Evolutionary conservation across 2,888 invertebrate species (phyloP), one percentile per base, ranked within the genome.

Genomic region (Synergus japonicus): DNA sequence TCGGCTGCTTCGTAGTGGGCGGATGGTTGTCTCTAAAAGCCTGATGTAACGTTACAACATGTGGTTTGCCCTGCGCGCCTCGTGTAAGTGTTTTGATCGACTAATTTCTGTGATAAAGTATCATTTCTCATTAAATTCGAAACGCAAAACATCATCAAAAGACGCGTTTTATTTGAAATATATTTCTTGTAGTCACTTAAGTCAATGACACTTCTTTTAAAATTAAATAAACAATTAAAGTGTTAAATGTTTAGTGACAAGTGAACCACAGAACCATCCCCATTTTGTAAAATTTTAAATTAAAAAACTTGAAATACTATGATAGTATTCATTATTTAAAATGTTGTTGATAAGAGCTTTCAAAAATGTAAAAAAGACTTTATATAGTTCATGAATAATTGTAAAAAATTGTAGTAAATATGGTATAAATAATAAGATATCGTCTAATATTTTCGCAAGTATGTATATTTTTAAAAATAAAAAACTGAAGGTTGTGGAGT

Each of bases 41-140:
- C 85, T 82, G 84, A 87, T 88, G 89, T 86, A 84, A 89, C 86
- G 85, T 81, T 85, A 84, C 87, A 88, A 88, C 86, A 89, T 89
- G 89, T 86, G 87, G 86, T 83, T 87, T 83, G 83, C 83, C 83
- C 84, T 88, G 83, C 85, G 84, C 83, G 85, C 81, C 84, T 83
- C 88, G 85, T 89, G 89, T 89, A 89, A 89, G 89, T 89, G 83
- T 80, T 69, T 80, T 69, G 13, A 69, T 69, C 46, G 73, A 79
- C 66, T 44, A 2, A 41, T 76, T 64, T 67, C n/a, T 64, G 22
- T 69, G 44, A 13, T 67, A 18, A 58, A 58, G 3, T 69, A 49
- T 15, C 4, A 15, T 46, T 49, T 69, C 18, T 18, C 9, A 2
- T 3, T 2, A 18, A 18, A 58, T 18, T 58, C 18, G 8, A 58